A percentile compares a stretch with the other conserved stretches of the same genome.
phyloP scores from a whole-genome alignment of 1,140 invertebrate genomes.

The Thalassaphorura encarpata region DNA sequence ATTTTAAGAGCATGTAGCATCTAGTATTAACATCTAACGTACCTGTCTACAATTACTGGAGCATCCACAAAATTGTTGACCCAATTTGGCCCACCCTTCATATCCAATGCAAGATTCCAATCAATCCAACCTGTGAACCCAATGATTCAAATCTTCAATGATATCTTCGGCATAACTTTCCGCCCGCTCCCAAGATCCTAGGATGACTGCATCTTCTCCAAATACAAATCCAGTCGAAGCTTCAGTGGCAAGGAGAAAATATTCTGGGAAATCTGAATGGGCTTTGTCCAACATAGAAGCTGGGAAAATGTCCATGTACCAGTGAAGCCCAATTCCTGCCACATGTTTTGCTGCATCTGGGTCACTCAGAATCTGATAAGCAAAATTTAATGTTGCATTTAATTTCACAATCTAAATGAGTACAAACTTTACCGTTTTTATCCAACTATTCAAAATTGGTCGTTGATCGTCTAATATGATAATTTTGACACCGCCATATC shows the following conservation, averaged over 20 bases:
- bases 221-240: slow-evolving; percentile 33
- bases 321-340: slow-evolving; percentile 71
- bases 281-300: slow-evolving; percentile 44
- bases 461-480: slow-evolving; percentile 64
- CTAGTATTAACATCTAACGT: slow-evolving; percentile 28
- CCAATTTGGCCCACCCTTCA: slow-evolving; percentile 69
- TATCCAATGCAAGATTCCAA: slow-evolving; percentile 63
- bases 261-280: slow-evolving; percentile 51
- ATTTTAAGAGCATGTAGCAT: neutral
- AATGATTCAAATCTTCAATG: slow-evolving; percentile 60
- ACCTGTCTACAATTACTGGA: slow-evolving; percentile 60
- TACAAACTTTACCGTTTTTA: slow-evolving; percentile 42
- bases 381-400: neutral
- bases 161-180: slow-evolving; percentile 58
- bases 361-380: slow-evolving; percentile 43
- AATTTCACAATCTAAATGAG: neutral
- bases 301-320: slow-evolving; percentile 53
- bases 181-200: slow-evolving; percentile 63
- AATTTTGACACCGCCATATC: slow-evolving; percentile 48
- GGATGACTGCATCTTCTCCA: slow-evolving; percentile 40
- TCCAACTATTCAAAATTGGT: slow-evolving; percentile 50
- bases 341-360: slow-evolving; percentile 52
- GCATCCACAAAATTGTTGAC: slow-evolving; percentile 64
- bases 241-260: slow-evolving; percentile 66
- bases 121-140: slow-evolving; percentile 68